Percentiles rank a stretch among this genome's conserved stretches.
These are phyloP conservation scores for Junco hyemalis DNA, from an alignment of 2,113 vertebrate species.

Conservation along the genomic window DNA sequence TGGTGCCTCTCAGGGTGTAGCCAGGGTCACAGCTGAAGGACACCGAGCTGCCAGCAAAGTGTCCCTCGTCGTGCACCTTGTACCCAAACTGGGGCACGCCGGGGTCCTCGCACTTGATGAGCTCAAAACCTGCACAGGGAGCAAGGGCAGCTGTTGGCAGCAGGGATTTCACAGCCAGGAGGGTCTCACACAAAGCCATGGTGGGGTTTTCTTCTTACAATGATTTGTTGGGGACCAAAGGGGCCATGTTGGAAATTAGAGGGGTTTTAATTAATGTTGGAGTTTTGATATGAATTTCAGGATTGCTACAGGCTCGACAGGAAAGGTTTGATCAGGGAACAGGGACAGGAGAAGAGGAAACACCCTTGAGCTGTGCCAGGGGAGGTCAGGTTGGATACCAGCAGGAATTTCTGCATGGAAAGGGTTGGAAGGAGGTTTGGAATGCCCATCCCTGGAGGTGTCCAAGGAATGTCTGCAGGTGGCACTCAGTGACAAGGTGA, in stretches of 20 bases:
- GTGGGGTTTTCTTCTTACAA: neutral
- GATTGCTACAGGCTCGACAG: accelerated
- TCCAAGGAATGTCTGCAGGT: accelerated
- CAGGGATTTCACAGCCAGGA: neutral
- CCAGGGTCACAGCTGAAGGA: conserved; percentile 93
- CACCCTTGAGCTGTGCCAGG: accelerated
- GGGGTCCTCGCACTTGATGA: conserved; percentile 95
- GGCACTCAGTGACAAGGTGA: neutral
- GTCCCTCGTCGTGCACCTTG: conserved; percentile 92
- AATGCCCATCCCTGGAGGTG: neutral
- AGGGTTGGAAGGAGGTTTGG: neutral
- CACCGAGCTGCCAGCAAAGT: conserved; percentile 93
- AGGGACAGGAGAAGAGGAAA: neutral
- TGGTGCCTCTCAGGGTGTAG: conserved; percentile 85
- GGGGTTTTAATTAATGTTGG: neutral
- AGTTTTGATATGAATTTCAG: neutral
- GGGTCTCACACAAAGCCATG: accelerated
- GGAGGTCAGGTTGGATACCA: neutral
- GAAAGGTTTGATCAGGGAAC: neutral
- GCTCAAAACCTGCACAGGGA: conserved; percentile 85
- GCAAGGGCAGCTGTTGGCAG: neutral
- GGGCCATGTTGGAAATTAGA: neutral
- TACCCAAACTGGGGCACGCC: conserved; percentile 92
- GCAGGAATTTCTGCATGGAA: neutral
- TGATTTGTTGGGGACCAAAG: neutral